phyloP scores from a whole-genome alignment of 2,888 invertebrate species.

The Hipparchia semele region DNA sequence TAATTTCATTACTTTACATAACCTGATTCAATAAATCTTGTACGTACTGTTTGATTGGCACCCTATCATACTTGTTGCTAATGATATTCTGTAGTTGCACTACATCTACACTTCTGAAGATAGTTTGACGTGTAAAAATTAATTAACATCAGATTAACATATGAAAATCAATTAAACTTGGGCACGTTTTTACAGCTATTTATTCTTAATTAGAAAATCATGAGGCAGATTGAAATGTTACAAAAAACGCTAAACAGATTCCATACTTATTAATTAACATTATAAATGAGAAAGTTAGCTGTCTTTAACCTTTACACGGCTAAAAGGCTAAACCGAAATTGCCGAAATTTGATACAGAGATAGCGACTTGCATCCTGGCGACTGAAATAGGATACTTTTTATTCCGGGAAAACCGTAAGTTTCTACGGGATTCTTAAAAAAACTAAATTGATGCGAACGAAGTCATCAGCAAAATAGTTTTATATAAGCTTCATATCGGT shows the following conservation, averaged over 20 bases:
- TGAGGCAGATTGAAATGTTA: conserved; percentile 18
- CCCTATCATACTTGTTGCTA: conserved; percentile 11
- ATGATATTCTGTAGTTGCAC: conserved; percentile 13
- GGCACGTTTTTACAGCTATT: conserved; percentile 28
- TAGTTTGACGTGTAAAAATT: conserved; percentile 13
- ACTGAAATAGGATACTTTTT: too few relatives aligned
- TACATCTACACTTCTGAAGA: conserved; percentile 13
- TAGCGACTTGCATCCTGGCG: too few relatives aligned
- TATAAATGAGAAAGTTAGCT: too few relatives aligned
- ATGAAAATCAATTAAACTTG: conserved; percentile 28
- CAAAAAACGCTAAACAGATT: conserved; percentile 8
- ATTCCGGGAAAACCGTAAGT: too few relatives aligned
- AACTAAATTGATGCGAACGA: too few relatives aligned
- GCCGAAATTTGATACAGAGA: too few relatives aligned
- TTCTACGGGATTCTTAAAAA: too few relatives aligned
- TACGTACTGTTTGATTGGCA: conserved; percentile 27
- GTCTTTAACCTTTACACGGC: too few relatives aligned
- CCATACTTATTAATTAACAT: too few relatives aligned
- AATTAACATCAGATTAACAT: conserved; percentile 29
- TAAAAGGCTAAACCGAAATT: too few relatives aligned
- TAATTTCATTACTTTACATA: background rate
- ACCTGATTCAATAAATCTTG: conserved; percentile 30
- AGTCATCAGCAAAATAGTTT: too few relatives aligned
- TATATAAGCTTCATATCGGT: background rate
- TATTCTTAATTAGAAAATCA: conserved; percentile 30